phyloP scores from a whole-genome alignment of 2,888 invertebrate species.

The Baronia brevicornis region DNA sequence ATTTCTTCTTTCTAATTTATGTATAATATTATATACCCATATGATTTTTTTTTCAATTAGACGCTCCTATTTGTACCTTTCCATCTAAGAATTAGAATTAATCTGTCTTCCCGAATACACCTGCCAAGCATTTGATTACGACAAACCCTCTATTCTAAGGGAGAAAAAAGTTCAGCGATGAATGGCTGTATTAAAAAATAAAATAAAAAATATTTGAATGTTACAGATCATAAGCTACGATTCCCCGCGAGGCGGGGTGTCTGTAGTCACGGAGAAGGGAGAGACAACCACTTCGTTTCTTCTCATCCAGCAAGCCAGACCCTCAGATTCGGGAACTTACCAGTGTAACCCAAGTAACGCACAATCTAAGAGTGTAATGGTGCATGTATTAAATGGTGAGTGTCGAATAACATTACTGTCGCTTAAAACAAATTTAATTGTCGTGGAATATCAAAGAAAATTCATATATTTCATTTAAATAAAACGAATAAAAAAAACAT shows the following conservation, averaged over 20 bases:
- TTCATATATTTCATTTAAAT: background rate
- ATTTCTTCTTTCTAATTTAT: background rate
- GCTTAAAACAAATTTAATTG: background rate
- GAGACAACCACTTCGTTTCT: slow-evolving; percentile 93
- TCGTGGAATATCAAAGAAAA: background rate
- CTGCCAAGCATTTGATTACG: too few species aligned
- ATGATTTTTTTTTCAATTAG: slow-evolving; percentile 6
- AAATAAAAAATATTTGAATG: too few species aligned
- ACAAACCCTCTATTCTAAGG: too few species aligned
- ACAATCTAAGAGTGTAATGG: slow-evolving; percentile 91
- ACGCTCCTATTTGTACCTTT: too few species aligned
- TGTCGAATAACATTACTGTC: slow-evolving; percentile 24
- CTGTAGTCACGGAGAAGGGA: slow-evolving; percentile 92
- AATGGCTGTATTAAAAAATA: too few species aligned
- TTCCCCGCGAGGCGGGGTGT: slow-evolving; percentile 91
- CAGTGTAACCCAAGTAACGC: slow-evolving; percentile 96
- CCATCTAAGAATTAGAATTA: too few species aligned
- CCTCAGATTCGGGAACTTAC: slow-evolving; percentile 92
- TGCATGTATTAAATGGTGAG: slow-evolving; percentile 95
- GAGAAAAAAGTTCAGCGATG: too few species aligned
- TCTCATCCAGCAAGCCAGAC: slow-evolving; percentile 89
- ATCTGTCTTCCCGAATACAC: too few species aligned
- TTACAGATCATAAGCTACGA: slow-evolving; percentile 95
- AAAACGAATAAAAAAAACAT: slow-evolving; percentile 1
- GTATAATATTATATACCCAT: slow-evolving; percentile 2